Evolutionary conservation across 1,140 invertebrate genomes (phyloP).

Genomic region (Prorops nasuta): DNA sequence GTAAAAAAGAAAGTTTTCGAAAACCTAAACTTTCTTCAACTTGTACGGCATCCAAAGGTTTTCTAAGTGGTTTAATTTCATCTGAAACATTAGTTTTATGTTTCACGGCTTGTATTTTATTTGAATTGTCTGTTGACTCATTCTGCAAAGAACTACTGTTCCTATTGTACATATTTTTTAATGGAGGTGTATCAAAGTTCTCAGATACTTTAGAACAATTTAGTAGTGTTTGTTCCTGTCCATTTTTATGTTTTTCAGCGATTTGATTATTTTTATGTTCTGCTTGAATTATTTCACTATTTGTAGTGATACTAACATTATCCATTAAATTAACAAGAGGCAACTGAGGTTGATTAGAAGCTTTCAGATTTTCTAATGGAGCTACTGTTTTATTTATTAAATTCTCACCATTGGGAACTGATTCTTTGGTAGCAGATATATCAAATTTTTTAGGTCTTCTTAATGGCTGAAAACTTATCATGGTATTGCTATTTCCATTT

Average conservation of each 20-base stretch:
- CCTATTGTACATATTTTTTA: background rate
- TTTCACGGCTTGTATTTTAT: background rate
- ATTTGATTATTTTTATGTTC: too few species aligned
- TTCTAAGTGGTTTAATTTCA: background rate
- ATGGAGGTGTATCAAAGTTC: slow-evolving; percentile 3
- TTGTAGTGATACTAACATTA: too few species aligned
- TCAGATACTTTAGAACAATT: background rate
- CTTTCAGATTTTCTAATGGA: too few species aligned
- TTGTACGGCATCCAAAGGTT: background rate
- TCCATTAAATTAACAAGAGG: too few species aligned
- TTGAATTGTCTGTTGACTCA: background rate
- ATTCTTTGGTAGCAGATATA: background rate
- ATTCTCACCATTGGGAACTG: too few species aligned
- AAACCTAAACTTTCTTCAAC: slow-evolving; percentile 21
- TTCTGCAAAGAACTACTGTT: background rate
- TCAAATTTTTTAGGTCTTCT: background rate
- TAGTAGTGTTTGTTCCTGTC: too few species aligned
- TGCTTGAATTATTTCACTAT: too few species aligned
- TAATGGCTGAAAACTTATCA: background rate
- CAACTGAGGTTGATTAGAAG: too few species aligned
- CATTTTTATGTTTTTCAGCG: too few species aligned
- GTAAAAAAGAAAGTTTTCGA: slow-evolving; percentile 18
- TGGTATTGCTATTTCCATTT: slow-evolving; percentile 4
- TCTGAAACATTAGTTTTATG: background rate
- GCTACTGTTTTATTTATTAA: too few species aligned